Evolutionary conservation across 2,797 vertebrate genomes (phyloP), one percentile per base, ranked within the genome.

Genomic region (Moxostoma hubbsi): DNA sequence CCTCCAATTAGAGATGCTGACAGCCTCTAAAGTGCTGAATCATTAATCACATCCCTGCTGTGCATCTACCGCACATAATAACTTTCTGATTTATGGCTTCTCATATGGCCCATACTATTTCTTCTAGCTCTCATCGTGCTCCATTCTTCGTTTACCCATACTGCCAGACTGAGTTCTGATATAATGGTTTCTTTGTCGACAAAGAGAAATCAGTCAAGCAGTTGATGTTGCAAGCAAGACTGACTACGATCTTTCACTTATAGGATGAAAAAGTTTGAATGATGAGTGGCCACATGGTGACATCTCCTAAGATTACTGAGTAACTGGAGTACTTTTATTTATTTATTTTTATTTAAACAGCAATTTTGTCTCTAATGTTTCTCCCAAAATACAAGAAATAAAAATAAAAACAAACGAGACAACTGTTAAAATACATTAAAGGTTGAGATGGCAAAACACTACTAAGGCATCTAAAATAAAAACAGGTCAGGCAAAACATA

Each of bases 1-100:
- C 86, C 91, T 88, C 90, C 93, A 94, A 95, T 95, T 95, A 94
- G 91, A 93, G 87, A 91, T 82, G 88, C 86, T 92, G 93, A 93
- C 93, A 90, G 92, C 86, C 90, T 89, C 91, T 92, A 91, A 92
- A 92, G 91, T 82, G 68, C 85, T 77, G 83, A 85, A 90, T 89
- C 93, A 95, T 95, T 94, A 93, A 93, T 94, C 93, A 94, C 88
- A 85, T 73, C 63, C 85, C 51, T 5, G 51, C 51, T 81, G 87
- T 87, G 45, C 67, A 54, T 67, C 84, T 86, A 89, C 88, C 87
- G 86, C 89, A 88, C 89, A 89, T 92, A 93, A 92, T 92, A 89
- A 88, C 89, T 85, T 84, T 84, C 80, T 93, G 93, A 94, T 94
- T 94, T 93, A 94, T 93, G 87, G 90, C 89, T 85, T 79, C 85